Base-by-base conservation (phyloP, 2,113 vertebrate genomes). In the Alouatta palliata region DNA sequence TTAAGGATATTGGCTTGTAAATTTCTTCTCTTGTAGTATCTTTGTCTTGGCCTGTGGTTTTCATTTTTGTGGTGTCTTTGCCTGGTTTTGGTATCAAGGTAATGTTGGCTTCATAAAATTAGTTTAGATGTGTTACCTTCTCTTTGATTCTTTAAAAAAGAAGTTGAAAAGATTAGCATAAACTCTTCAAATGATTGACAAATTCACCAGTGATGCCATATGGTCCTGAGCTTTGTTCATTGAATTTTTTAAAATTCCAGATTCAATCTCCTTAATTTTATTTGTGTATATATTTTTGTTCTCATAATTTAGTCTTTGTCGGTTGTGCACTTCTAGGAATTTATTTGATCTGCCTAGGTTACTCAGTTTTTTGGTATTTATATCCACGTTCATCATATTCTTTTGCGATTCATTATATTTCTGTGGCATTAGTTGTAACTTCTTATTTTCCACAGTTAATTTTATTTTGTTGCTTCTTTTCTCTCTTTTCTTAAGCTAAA, bases 121-220 rank as follows among this genome's bases (percentile, higher is more conserved):
- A 70, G 66, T n/a, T 70, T 70, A n/a, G 16, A n/a, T n/a, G 35
- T 70, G 35, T 70, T 17, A 9, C 70, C n/a, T 71, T 37, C n/a
- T 71, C 8, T 37, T 19, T 0, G 37, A 37, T 61, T 30, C 4
- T 30, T 71, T 0, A 0, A 10, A 40, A 40, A 21, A 21, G 70
- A 20, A 52, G 49, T 71, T 37, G 19, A 71, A 37, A 71, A 37
- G 70, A 71, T 71, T 71, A n/a, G n/a, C 70, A 73, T 73, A 73
- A 6, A 23, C 37, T 73, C 70, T 73, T 40, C 37, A 73, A 73
- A 40, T 40, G 20, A 23, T 23, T 73, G n/a, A 20, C 37, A 73
- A 37, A 40, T 73, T 40, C 70, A 40, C n/a, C 9, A 21, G 37
- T 40, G 20, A n/a, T 19, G 32, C 17, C 32, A 35, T 70, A 35